Conservation (phyloP, 2,888 invertebrate species). For the Sepiola atlantica region DNA sequence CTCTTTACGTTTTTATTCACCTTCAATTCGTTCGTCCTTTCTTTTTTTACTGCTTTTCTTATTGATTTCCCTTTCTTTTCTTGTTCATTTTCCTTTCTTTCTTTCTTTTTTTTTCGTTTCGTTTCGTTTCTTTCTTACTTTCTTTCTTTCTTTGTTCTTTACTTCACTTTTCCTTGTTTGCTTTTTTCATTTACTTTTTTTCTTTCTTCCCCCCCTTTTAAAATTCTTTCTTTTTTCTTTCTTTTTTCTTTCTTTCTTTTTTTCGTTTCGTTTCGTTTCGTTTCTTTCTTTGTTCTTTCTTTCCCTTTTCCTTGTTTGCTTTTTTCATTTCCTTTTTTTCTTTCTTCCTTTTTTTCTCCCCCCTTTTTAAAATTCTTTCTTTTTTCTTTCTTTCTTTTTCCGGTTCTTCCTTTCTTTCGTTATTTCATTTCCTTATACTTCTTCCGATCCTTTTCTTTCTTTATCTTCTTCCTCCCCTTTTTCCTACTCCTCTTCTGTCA, state of each 20-base stretch:
- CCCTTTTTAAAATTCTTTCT: neutral
- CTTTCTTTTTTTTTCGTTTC: neutral
- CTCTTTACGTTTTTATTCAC: neutral
- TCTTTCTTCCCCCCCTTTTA: neutral
- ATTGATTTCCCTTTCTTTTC: neutral
- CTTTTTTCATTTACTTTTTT: neutral
- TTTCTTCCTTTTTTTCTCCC: neutral
- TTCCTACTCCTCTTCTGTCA: neutral
- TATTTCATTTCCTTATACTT: neutral
- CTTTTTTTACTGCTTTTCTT: neutral
- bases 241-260: neutral
- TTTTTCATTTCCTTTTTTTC: neutral
- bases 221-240: neutral
- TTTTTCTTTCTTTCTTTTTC: neutral
- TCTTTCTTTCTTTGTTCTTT: neutral
- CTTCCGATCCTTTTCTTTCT: neutral
- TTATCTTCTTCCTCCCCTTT: neutral
- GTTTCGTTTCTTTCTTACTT: neutral
- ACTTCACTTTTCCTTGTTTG: no score
- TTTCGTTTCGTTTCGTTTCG: neutral
- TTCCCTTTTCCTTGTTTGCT: neutral
- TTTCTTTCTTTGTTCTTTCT: neutral
- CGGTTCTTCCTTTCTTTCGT: neutral
- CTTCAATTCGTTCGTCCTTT: neutral
- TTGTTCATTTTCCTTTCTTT: neutral